Evolutionary conservation across 2,888 invertebrate species (phyloP).

Genomic region (Sylvicola fuscatus): DNA sequence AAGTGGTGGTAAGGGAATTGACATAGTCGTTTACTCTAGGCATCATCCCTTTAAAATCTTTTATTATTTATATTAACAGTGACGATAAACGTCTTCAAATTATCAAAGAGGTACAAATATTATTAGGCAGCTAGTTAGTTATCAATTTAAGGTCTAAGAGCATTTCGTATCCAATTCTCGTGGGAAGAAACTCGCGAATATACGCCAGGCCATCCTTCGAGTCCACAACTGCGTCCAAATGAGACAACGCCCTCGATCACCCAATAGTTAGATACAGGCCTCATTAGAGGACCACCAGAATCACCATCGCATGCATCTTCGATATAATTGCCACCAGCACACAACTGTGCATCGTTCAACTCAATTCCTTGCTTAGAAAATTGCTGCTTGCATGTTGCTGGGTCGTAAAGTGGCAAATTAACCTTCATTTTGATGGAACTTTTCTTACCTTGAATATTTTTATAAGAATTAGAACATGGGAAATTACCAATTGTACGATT

Average conservation of each 20-base stretch:
- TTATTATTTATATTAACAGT: too few relatives aligned
- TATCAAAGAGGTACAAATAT: too few relatives aligned
- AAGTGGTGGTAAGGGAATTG: too few relatives aligned
- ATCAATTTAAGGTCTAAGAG: conserved; percentile 13
- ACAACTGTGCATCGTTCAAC: conserved; percentile 33
- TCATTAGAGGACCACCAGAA: conserved; percentile 59
- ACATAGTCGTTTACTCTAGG: too few relatives aligned
- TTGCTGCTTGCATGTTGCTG: conserved; percentile 25
- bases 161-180: conserved; percentile 25
- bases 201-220: conserved; percentile 41
- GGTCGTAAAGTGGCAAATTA: conserved; percentile 27
- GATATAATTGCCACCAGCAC: conserved; percentile 44
- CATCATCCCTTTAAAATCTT: too few relatives aligned
- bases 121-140: not conserved
- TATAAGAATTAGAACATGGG: too few relatives aligned
- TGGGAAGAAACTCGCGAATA: conserved; percentile 42
- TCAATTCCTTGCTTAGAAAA: conserved; percentile 25
- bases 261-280: conserved; percentile 28
- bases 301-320: conserved; percentile 57
- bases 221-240: conserved; percentile 43
- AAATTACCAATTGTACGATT: too few relatives aligned
- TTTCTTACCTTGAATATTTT: conserved; percentile 21
- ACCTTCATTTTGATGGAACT: conserved; percentile 34
- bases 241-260: conserved; percentile 42
- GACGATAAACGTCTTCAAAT: too few relatives aligned